Base-by-base conservation (phyloP, 2,113 vertebrate genomes). In the rat (Rattus norvegicus) region DNA sequence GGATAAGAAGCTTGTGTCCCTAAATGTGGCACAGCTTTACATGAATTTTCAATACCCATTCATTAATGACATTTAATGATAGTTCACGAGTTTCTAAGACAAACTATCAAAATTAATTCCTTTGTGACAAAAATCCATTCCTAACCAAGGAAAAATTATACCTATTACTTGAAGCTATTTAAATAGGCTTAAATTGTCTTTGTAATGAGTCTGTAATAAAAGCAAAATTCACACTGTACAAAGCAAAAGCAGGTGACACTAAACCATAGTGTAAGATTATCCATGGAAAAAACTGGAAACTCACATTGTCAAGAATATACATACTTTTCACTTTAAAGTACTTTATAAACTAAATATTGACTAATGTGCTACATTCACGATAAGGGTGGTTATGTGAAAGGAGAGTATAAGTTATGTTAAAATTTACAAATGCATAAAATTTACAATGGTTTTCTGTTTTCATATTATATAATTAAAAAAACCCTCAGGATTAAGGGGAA, bases 141-240 rank as follows among this genome's bases (percentile, higher is more conserved):
- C 49, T 87, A 84, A 80, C 52, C 59, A 92, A 94, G 92, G 54
- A 92, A 97, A 98, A 93, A 56, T 2, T 56, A 70, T 3, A 95
- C 39, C 30, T 76, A 49, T 54, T 88, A 86, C 69, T 95, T 92
- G 93, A 43, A 88, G 49, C 54, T 94, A 93, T 69, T 95, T 95
- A 88, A 90, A 61, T 96, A 84, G 88, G 36, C 9, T 85, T 77
- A 90, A 94, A 88, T 86, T 94, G 59, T 80, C 76, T 95, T 94
- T 24, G 63, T 86, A 54, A 92, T 67, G 86, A 92, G 28, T 52
- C 61, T 39, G 88, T 39, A 88, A 72, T 43, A 90, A 86, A 96
- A 93, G 36, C 81, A 93, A 95, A 94, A 94, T 65, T 93, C 88
- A 89, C 54, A 17, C 76, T 69, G 36, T 80, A 84, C 76, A 96